These are phyloP conservation scores for Mastacembelus armatus DNA, from an alignment of 2,797 vertebrate species.

Conservation along the genomic window DNA sequence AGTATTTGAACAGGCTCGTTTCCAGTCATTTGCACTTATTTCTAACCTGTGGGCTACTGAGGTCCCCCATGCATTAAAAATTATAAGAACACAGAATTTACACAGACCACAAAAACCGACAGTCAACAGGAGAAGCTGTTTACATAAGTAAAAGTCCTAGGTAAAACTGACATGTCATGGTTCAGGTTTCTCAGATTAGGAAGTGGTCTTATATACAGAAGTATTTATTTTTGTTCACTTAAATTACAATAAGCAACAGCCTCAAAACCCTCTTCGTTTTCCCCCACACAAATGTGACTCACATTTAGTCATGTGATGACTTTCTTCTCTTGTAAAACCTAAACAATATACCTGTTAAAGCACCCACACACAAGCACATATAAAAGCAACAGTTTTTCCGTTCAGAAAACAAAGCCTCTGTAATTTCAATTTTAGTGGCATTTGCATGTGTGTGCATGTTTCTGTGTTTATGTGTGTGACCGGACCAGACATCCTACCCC, in stretches of 20 bases:
- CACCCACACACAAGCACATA: background rate
- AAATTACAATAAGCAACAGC: slow-evolving; percentile 12
- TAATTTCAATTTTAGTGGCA: slow-evolving; percentile 56
- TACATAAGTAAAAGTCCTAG: slow-evolving; percentile 45
- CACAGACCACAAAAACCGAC: slow-evolving; percentile 47
- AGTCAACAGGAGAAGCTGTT: slow-evolving; percentile 48
- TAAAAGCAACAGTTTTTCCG: slow-evolving; percentile 30
- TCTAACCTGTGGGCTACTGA: slow-evolving; percentile 31
- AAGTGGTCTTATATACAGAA: slow-evolving; percentile 19
- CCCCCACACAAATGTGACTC: slow-evolving; percentile 52
- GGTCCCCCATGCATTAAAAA: slow-evolving; percentile 45
- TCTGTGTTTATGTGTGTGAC: slow-evolving; percentile 22
- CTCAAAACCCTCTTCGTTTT: slow-evolving; percentile 24
- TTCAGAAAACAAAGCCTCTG: slow-evolving; percentile 48
- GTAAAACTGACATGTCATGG: slow-evolving; percentile 32
- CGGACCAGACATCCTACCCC: slow-evolving; percentile 57
- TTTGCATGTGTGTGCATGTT: slow-evolving; percentile 54
- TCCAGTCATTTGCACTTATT: slow-evolving; percentile 45
- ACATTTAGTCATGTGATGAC: slow-evolving; percentile 46
- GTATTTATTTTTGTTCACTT: slow-evolving; percentile 8
- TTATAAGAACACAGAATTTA: slow-evolving; percentile 55
- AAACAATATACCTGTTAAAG: slow-evolving; percentile 46
- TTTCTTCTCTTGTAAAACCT: slow-evolving; percentile 41
- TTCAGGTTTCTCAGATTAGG: slow-evolving; percentile 9
- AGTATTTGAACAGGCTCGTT: slow-evolving; percentile 52